Percentiles rank a stretch among this genome's conserved stretches.
phyloP scores from a whole-genome alignment of 37 sponge, comb jelly and placozoan species.

The Crambe crambe region DNA sequence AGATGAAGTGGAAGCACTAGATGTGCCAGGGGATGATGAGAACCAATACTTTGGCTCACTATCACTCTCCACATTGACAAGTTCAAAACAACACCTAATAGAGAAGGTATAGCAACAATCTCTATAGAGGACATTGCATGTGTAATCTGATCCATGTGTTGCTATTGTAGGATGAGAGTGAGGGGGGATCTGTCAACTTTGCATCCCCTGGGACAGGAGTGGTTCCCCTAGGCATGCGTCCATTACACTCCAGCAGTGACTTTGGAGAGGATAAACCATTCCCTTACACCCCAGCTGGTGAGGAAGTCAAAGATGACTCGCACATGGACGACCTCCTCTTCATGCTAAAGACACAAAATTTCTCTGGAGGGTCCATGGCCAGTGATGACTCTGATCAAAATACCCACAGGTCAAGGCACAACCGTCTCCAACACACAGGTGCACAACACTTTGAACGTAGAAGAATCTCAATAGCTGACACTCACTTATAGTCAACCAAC shows the following conservation, averaged over 20 bases:
- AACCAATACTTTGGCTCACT: slow-evolving; percentile 21
- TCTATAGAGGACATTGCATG: too few species aligned
- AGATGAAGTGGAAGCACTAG: slow-evolving; percentile 60
- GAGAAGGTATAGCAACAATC: not conserved
- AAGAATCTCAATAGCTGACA: slow-evolving; percentile 86
- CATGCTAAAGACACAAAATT: slow-evolving; percentile 66
- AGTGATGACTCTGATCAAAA: slow-evolving; percentile 7
- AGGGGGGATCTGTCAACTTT: not conserved
- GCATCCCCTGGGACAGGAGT: not conserved
- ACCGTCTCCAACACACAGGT: not conserved
- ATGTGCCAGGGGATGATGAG: slow-evolving; percentile 39
- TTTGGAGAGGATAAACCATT: not conserved
- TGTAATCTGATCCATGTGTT: too few species aligned
- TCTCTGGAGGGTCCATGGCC: not conserved
- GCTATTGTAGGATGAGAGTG: not conserved
- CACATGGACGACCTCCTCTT: slow-evolving; percentile 77
- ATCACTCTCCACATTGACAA: slow-evolving; percentile 14
- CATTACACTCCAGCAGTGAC: not conserved
- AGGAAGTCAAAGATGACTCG: slow-evolving; percentile 50
- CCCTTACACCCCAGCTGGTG: not conserved
- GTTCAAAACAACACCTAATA: slow-evolving; percentile 7
- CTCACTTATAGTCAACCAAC: slow-evolving; percentile 70
- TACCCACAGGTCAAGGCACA: not conserved
- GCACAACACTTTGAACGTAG: slow-evolving; percentile 69
- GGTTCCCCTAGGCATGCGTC: slow-evolving; percentile 14